Percentiles rank a stretch among this genome's conserved stretches.
Evolutionary conservation across 92 coral and sea anemone genomes (phyloP).

Genomic region (Paramuricea clavata): DNA sequence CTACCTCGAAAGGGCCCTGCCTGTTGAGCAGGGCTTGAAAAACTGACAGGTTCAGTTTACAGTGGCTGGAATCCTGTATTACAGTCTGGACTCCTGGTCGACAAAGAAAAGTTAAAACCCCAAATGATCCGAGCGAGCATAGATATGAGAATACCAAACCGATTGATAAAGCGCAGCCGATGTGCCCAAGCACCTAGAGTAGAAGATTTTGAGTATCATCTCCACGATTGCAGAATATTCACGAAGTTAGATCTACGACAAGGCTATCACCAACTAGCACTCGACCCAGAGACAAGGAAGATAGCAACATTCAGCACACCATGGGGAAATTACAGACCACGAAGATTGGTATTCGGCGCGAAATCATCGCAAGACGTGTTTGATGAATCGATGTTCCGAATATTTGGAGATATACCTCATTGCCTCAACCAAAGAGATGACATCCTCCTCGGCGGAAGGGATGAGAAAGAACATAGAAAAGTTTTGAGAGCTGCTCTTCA

Average conservation of each 20-base stretch:
- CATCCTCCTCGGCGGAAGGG: neutral
- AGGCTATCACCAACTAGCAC: constrained; percentile 57
- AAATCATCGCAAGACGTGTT: constrained; percentile 65
- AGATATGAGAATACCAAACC: constrained; percentile 58
- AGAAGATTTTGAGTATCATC: constrained; percentile 55
- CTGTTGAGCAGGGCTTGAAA: no score
- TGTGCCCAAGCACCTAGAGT: constrained; percentile 40
- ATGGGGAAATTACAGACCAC: constrained; percentile 73
- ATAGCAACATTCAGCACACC: constrained; percentile 59
- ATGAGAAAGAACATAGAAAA: constrained; percentile 22
- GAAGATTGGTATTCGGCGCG: constrained; percentile 63
- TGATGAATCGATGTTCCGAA: constrained; percentile 19
- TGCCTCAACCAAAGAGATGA: neutral
- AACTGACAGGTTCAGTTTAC: no score
- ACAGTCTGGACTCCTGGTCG: no score
- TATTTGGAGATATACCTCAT: neutral
- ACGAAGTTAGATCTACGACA: constrained; percentile 58
- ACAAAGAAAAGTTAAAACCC: constrained; percentile 36
- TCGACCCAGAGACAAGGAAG: constrained; percentile 63
- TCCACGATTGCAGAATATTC: constrained; percentile 53
- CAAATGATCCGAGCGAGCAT: constrained; percentile 58
- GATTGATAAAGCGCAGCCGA: constrained; percentile 58
- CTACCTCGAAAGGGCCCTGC: no score
- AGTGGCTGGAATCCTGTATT: no score
- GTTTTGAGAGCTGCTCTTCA: neutral